A percentile compares a stretch with the other conserved stretches of the same genome.
These are phyloP conservation scores for Thereva unica DNA, from an alignment of 2,888 invertebrate genomes.

Conservation along the genomic window DNA sequence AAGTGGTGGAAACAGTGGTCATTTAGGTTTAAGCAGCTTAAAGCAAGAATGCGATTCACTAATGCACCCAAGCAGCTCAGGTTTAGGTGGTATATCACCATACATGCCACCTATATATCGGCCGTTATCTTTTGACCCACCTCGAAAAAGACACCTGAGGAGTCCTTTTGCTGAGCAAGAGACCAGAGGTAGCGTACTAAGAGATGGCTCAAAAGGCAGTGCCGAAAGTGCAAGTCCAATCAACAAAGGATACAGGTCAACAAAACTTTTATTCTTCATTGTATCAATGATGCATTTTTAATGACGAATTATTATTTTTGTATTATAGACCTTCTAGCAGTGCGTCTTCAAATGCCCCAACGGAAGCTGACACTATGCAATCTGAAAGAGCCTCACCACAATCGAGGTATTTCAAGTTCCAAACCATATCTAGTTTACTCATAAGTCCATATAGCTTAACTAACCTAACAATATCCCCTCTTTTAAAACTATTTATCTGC, in stretches of 20 bases:
- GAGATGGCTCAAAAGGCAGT: conserved; percentile 62
- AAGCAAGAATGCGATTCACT: conserved; percentile 59
- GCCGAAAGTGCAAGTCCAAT: conserved; percentile 60
- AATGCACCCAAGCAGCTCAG: conserved; percentile 56
- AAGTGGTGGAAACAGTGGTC: conserved; percentile 53
- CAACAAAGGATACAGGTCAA: conserved; percentile 52
- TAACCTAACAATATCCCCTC: no score
- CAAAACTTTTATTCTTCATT: no score
- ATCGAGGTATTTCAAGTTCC: conserved; percentile 51
- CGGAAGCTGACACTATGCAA: conserved; percentile 59
- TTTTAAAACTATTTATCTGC: no score
- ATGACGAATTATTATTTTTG: no score
- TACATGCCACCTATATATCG: conserved; percentile 58
- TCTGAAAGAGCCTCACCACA: conserved; percentile 58
- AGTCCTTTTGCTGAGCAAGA: conserved; percentile 60
- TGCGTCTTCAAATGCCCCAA: conserved; percentile 58
- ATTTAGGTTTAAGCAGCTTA: conserved; percentile 50
- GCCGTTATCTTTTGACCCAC: conserved; percentile 58
- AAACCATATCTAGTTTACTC: background rate
- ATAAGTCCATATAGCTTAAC: no score
- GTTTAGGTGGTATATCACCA: conserved; percentile 54
- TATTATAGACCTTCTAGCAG: conserved; percentile 55
- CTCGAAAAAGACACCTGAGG: conserved; percentile 63
- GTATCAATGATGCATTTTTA: no score
- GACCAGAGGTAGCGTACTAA: conserved; percentile 68